Base-by-base conservation (phyloP, 2,888 invertebrate species). In the Malthinus seriepunctatus region DNA sequence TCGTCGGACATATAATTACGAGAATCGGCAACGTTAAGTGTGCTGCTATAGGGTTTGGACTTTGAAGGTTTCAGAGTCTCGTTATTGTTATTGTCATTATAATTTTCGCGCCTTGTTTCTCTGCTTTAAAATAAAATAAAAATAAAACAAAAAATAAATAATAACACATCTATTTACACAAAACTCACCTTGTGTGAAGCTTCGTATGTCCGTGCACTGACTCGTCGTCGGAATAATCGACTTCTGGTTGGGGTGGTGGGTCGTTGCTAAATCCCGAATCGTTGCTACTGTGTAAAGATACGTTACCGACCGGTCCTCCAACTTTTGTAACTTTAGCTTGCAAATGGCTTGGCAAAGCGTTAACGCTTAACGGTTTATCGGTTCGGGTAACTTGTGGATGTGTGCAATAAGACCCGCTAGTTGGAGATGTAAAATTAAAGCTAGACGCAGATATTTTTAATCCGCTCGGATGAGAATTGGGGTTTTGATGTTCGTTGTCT, bases 211-310 rank as follows among this genome's bases (percentile, higher is more conserved):
- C 81, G 32, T 74, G 78, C 67, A 88, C 84, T 56, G 87, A 89
- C 75, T 94, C 93, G 79, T 93, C 93, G 74, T 94, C 93, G 50
- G 93, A 93, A 78, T 94, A 93, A 78, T 94, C 93, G 59, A 93
- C 87, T 78, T 94, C 93, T 14, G 94, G 94, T 73, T 92, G 91
- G 3, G 93, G 93, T 32, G 86, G 86, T 8, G 90, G 88, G 75
- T 94, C 94, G 75, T 94, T 93, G 72, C 93, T 92, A 78, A 94
- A 94, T 10, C 94, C 94, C 68, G 93, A 93, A 79, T 94, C 94
- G 78, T 94, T 94, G 76, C 93, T 93, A 79, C 93, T 93, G 78
- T 94, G 93, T 67, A 94, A 84, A 37, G 92, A 93, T 1, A 88
- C 86, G 74, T 88, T 89, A 58, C 88, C 88, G 44, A 87, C 87